phyloP scores from a whole-genome alignment of 1,140 invertebrate species.

The Ostrea edulis region DNA sequence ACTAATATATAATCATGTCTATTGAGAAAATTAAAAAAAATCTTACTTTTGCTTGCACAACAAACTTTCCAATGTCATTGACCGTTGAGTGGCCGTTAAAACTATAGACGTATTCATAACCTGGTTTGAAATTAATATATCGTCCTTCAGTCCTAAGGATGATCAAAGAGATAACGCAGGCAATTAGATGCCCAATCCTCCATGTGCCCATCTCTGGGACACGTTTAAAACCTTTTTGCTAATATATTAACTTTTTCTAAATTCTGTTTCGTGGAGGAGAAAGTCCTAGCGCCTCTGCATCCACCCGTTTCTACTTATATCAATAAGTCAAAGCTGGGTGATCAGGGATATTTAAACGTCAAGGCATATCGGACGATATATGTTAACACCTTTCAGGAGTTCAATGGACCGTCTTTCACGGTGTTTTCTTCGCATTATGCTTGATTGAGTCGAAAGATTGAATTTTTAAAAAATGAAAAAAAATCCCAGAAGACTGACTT shows the following conservation, averaged over 20 bases:
- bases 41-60: conserved; percentile 45
- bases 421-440: too few relatives aligned
- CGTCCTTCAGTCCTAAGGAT: neutral
- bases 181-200: neutral
- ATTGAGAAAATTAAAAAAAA: neutral
- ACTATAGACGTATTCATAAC: conserved; percentile 48
- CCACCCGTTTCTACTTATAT: neutral
- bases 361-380: neutral
- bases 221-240: neutral
- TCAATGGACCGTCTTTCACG: conserved; percentile 1
- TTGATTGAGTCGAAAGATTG: conserved; percentile 1
- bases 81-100: conserved; percentile 47
- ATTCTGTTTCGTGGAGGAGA: neutral
- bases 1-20: neutral
- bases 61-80: conserved; percentile 49
- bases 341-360: neutral
- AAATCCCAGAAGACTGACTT: too few relatives aligned
- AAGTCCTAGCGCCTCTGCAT: neutral
- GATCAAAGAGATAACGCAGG: neutral
- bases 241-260: neutral
- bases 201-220: neutral
- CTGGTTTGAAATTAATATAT: conserved; percentile 48
- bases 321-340: neutral
- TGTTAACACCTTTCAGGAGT: neutral
- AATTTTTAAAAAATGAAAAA: neutral